Base-by-base conservation (phyloP, 2,113 vertebrate genomes). In the Rostratula benghalensis region DNA sequence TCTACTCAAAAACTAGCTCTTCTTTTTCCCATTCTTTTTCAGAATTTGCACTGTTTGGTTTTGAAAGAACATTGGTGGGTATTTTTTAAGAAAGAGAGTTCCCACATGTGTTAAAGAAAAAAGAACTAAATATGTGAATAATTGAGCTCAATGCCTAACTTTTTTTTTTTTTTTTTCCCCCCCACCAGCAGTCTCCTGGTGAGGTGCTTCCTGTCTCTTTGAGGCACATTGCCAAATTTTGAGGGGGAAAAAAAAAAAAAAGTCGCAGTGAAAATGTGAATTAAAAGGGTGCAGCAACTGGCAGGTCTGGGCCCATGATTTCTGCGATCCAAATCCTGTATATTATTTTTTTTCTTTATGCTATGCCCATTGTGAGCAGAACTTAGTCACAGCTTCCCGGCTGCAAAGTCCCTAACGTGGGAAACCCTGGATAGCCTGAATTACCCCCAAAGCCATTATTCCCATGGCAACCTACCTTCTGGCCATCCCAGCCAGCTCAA, bases 401-500 rank as follows among this genome's bases (percentile, higher is more conserved):
- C 82, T 64, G 48, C 71, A 16, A 71, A 87, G 48, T 81, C 64
- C n/a, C n/a, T 41, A 54, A 61, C 17, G 28, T 82, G 78, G 46
- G 83, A 96, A 96, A 71, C 51, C 60, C 31, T 23, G 74, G 81
- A 7, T 57, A 81, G 80, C 77, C 87, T 51, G 80, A 94, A 89
- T 95, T 87, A 25, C 74, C 87, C 74, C 50, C 90, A 71, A 51
- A 96, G 65, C 51, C 53, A 4, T 41, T 27, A 75, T 74, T 92
- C 27, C 76, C 46, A 33, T 60, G 89, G 83, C 51, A 68, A 2
- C 75, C 76, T 64, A 8, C 65, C 51, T 51, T 17, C 86, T 18
- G 27, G n/a, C 86, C 77, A 3, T 8, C 73, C 78, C 89, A 41
- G 54, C 43, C 64, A 4, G 53, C 48, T 10, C 3, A 31, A 13